These are phyloP conservation scores for Carassius gibelio DNA, from an alignment of 2,113 vertebrate species.

Conservation along the genomic window DNA sequence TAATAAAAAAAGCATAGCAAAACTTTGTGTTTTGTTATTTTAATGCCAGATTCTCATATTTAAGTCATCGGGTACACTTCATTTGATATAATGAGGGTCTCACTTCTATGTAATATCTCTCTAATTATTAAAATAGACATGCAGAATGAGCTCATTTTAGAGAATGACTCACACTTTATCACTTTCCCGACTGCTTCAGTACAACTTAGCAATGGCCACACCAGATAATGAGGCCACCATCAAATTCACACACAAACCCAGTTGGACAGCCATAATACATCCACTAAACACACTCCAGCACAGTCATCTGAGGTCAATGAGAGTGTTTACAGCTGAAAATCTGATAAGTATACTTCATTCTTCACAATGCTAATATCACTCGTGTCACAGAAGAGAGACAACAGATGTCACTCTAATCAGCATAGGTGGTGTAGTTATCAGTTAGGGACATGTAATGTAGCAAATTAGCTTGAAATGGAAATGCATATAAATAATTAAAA, in stretches of 20 bases:
- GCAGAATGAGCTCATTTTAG: conserved; percentile 39
- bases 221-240: conserved; percentile 18
- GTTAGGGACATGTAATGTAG: not conserved
- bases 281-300: not conserved
- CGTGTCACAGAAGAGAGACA: not conserved
- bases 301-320: conserved; percentile 8
- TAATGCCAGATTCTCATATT: too few species aligned
- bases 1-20: not conserved
- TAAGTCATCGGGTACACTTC: too few species aligned
- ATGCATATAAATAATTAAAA: too few species aligned
- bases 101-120: not conserved
- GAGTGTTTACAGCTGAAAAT: not conserved
- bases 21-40: too few species aligned
- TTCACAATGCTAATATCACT: not conserved
- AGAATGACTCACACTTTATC: conserved; percentile 16
- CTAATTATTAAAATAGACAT: not conserved
- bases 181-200: conserved; percentile 11
- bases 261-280: conserved; percentile 1
- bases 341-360: not conserved
- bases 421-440: not conserved
- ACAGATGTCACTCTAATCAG: not conserved
- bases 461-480: too few species aligned
- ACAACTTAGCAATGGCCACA: not conserved
- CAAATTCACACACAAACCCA: conserved; percentile 22
- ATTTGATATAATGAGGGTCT: not conserved